Conservation (phyloP, 2,888 invertebrate genomes). For the Melanotus villosus region DNA sequence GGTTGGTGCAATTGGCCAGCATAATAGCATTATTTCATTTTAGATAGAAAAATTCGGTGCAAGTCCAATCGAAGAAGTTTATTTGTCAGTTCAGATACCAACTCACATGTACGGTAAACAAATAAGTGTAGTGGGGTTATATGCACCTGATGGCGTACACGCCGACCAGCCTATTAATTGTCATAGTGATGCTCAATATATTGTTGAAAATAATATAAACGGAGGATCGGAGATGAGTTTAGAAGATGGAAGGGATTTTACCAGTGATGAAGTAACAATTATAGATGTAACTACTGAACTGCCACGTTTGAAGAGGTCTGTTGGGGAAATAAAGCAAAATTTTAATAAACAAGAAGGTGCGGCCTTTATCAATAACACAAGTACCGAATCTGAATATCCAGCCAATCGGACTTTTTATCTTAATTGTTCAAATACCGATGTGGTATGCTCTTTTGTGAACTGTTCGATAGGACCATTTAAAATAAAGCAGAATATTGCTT, state of each 20-base stretch:
- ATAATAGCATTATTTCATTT: no score
- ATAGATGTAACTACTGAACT: neutral
- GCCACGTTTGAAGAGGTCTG: neutral
- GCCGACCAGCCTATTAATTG: constrained; percentile 58
- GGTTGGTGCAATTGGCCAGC: no score
- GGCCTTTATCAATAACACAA: neutral
- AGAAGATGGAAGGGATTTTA: constrained; percentile 11
- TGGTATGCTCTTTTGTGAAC: constrained; percentile 61
- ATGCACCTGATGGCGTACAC: constrained; percentile 52
- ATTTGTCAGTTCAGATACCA: constrained; percentile 63
- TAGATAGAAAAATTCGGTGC: constrained; percentile 62
- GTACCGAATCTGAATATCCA: constrained; percentile 28
- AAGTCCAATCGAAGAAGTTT: constrained; percentile 65
- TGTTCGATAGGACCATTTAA: constrained; percentile 64
- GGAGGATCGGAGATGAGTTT: constrained; percentile 2
- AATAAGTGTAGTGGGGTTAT: constrained; percentile 52
- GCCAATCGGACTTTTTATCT: constrained; percentile 60
- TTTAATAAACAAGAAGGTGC: neutral
- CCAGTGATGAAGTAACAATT: neutral
- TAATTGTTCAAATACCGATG: constrained; percentile 61
- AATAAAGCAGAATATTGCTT: constrained; percentile 59
- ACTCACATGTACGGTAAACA: constrained; percentile 46
- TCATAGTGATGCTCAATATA: constrained; percentile 51
- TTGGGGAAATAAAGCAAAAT: neutral
- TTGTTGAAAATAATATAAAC: no score